phyloP scores from a whole-genome alignment of 2,888 invertebrate genomes.

The Kryphioiulus occultus region DNA sequence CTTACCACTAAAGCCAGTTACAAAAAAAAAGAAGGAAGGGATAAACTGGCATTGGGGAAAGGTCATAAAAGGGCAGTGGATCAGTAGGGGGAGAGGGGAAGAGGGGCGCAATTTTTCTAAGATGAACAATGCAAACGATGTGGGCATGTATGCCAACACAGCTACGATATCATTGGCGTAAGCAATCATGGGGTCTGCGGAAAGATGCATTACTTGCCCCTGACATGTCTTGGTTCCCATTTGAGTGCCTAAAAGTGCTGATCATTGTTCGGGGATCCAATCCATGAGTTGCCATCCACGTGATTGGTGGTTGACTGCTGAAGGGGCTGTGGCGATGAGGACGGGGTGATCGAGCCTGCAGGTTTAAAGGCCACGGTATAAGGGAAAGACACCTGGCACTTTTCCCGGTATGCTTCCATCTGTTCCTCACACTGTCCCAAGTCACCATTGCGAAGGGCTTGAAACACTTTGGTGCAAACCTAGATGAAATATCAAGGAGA shows the following conservation, averaged over 20 bases:
- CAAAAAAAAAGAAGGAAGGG: not conserved
- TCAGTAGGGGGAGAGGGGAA: not conserved
- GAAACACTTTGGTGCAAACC: conserved; percentile 82
- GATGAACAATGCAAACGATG: not conserved
- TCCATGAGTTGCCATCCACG: conserved; percentile 53
- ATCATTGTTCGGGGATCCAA: conserved; percentile 27
- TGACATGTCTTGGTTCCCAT: not conserved
- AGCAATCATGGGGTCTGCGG: not conserved
- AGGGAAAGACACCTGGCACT: conserved; percentile 78
- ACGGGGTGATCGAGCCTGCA: conserved; percentile 51
- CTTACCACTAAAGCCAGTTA: not conserved
- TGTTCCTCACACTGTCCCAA: conserved; percentile 74
- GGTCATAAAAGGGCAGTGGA: not conserved
- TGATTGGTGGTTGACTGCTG: conserved; percentile 54
- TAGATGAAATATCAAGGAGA: conserved; percentile 63
- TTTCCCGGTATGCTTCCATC: conserved; percentile 73
- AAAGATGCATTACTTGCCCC: not conserved
- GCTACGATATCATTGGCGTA: not conserved
- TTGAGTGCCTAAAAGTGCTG: conserved; percentile 34
- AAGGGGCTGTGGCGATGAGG: conserved; percentile 43
- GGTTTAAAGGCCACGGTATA: conserved; percentile 76
- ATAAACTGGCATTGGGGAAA: not conserved
- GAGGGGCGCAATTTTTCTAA: not conserved
- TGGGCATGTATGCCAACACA: not conserved
- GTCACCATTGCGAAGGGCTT: conserved; percentile 78